Evolutionary conservation across 2,113 vertebrate species (phyloP), one percentile per base, ranked within the genome.

Genomic region (Hiodon tergisus): DNA sequence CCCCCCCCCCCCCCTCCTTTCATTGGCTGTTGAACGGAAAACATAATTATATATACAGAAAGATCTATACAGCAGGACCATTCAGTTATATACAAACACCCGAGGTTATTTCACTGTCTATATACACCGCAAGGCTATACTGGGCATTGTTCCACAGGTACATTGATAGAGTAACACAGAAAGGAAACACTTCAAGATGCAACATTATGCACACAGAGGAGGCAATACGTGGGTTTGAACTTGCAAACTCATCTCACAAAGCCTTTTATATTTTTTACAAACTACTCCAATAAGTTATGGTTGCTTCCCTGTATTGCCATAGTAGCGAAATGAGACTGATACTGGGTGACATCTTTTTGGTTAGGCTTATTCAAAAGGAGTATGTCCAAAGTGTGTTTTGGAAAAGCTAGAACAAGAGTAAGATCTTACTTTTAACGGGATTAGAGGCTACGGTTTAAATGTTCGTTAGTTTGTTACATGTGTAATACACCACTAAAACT

Each of bases 111-210:
- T 48, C 6, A 52, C 55, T 58, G 76, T 79, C 78, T 84, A 85
- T 76, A 66, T 83, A 89, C 81, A 85, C 69, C 67, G 54, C 86
- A 88, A 87, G 76, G 86, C 85, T 86, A 81, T 76, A 80, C 83
- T 78, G 83, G 85, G 84, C 82, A 73, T 81, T 69, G 79, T 80
- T 83, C 78, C 73, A 69, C 82, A 83, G 78, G 70, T 77, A 83
- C 82, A 81, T 62, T 63, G 72, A 77, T 54, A 76, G 48, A 76
- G 76, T 60, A 76, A 75, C 68, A 82, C 66, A 81, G 71, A 78
- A 78, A 46, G 63, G 53, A 79, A 58, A 46, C 73, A 69, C 74
- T 47, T 9, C 69, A 71, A 75, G 73, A 81, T 69, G 73, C 81
- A 81, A 76, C 31, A 31, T 31, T 8, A 7, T 54, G 11, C 71